Evolutionary conservation across 2,888 invertebrate genomes (phyloP), one percentile per base, ranked within the genome.

Genomic region (Phymatocera aterrima): DNA sequence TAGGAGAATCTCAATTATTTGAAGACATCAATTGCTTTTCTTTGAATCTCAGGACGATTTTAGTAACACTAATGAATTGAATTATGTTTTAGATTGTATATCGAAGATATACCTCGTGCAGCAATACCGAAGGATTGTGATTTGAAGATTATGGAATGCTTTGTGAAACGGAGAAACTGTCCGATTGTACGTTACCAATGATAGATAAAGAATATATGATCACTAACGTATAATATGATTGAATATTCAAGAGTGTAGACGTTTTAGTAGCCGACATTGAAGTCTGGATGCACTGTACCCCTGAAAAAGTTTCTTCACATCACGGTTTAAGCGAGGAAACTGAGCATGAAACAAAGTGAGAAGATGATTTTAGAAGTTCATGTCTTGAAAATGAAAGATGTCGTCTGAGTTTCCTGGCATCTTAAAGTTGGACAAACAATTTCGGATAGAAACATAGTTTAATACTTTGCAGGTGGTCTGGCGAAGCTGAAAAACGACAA

Each of bases 101-200:
- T 91, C 64, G 85, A 87, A 77, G 89, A 91, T 78, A 84, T 91
- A 75, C 91, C 91, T 0, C 78, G 87, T 37, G 83, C 81, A 6
- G 87, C 90, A 64, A 79, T 91, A 40, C 54, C 83, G 8, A 80
- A 85, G 28, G 81, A 83, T 31, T 75, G 81, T 51, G 60, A 83
- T 57, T 82, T 86, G 78, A 77, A 46, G 0, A 82, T 79, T 1
- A 65, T 80, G 15, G 81, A 85, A 21, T 84, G 83, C 48, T 79
- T 60, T 18, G 65, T 34, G 0, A 83, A 80, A 78, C 79, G 81
- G 46, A 83, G 88, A 12, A 78, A 78, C 4, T 85, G 85, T 68
- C 68, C 78, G 24, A 60, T 78, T 28, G 88, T 88, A 81, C 81
- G 83, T 40, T 79, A 79, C 78, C 77, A 81, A 80, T 80, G 80